These are phyloP conservation scores for Calonectris borealis DNA, from an alignment of 2,113 vertebrate genomes.

Conservation along the genomic window DNA sequence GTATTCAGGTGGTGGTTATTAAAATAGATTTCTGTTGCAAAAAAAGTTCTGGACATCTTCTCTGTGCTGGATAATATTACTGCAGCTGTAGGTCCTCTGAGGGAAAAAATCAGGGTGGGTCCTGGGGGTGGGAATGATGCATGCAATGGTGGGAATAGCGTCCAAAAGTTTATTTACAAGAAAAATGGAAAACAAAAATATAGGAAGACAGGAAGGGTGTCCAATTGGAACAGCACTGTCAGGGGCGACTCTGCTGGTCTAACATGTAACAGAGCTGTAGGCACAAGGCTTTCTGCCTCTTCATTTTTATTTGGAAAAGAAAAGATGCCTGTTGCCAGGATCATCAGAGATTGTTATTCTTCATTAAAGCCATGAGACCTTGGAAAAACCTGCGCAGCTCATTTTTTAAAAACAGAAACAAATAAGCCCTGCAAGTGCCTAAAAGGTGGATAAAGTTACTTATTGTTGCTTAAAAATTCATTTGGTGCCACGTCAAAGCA, in stretches of 20 bases:
- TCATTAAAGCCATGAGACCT: constrained; percentile 45
- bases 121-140: background rate
- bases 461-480: constrained; percentile 51
- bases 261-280: background rate
- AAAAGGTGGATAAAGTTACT: constrained; percentile 57
- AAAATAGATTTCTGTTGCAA: background rate
- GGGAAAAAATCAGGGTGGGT: background rate
- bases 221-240: background rate
- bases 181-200: background rate
- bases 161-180: background rate
- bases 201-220: background rate
- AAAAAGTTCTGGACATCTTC: background rate
- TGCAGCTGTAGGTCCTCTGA: background rate
- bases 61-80: background rate
- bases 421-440: constrained; percentile 1
- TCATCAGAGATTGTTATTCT: constrained; percentile 52
- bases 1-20: background rate
- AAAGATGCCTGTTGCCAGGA: constrained; percentile 27
- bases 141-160: background rate
- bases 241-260: background rate
- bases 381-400: constrained; percentile 36
- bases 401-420: constrained; percentile 56
- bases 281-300: background rate
- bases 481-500: constrained; percentile 27
- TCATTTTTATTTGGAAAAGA: constrained; percentile 43